Evolutionary conservation across 1,140 invertebrate species (phyloP), one percentile per base, ranked within the genome.

Genomic region (Mylabris phalerata): DNA sequence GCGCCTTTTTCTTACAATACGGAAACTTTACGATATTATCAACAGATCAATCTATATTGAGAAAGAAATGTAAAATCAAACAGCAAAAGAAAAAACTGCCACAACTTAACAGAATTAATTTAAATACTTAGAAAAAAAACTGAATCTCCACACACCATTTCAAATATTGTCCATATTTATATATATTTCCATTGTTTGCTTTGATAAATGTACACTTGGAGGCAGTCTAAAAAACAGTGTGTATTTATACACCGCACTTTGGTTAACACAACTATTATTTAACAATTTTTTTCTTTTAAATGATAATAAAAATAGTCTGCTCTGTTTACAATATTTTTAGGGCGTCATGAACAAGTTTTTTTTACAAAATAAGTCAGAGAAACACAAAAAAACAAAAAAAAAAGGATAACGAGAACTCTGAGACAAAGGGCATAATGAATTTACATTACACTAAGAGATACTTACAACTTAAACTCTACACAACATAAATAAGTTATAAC

Each of bases 291-390:
- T 48, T 44, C 13, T 32, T 56, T 27, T 45, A 68, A 64, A 67
- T 65, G 49, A 61, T 61, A 63, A 64, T 64, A 69, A 71, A 68
- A 67, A 71, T 66, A 71, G 43, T 68, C 65, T 71, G 70, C 70
- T 71, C 70, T 71, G 68, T 65, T 66, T 70, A 71, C 68, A 62
- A 62, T 60, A 63, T 69, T 63, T 61, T 64, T 64, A 27, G 52
- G 54, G 51, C 44, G 32, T 32, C 32, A 32, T 32, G 32, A 32
- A 32, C 7, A 5, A 7, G 4, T 32, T 32, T 32, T 32, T 7
- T 32, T 19, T 19, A 19, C 19, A 19, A 19, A 19, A 19, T 19
- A 19, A 19, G 19, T 19, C 19, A 19, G 19, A 19, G 19, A 19
- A 19, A 19, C 19, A 19, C 32, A 32, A 32, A 32, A 32, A 32